A percentile compares a stretch with the other conserved stretches of the same genome.
Conservation (phyloP, 2,888 invertebrate species). For the Gymnosoma rotundatum region DNA sequence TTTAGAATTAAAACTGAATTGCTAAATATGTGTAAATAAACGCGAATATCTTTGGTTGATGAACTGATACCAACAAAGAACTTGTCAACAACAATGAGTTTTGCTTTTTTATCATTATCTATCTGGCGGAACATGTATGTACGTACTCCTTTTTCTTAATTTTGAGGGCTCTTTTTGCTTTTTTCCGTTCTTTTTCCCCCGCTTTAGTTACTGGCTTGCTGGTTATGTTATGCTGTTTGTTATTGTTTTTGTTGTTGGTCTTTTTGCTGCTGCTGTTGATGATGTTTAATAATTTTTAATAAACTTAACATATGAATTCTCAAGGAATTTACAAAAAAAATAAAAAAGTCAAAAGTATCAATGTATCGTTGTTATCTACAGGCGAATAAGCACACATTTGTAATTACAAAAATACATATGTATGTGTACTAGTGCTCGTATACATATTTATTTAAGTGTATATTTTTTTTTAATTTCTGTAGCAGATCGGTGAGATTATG, state of each 20-base stretch:
- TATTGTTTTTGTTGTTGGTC: not conserved
- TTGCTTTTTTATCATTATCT: conserved; percentile 46
- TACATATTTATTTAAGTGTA: not conserved
- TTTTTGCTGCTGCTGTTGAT: not conserved
- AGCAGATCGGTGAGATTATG: conserved; percentile 65
- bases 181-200: not conserved
- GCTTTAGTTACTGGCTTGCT: not conserved
- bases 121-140: conserved; percentile 11
- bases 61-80: conserved; percentile 48
- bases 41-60: conserved; percentile 66
- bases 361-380: conserved; percentile 10
- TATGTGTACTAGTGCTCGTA: too few species aligned
- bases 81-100: conserved; percentile 65
- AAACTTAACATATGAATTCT: conserved; percentile 60
- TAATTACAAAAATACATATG: too few species aligned
- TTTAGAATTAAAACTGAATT: conserved; percentile 70
- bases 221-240: not conserved
- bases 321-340: conserved; percentile 48
- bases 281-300: conserved; percentile 56
- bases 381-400: not conserved
- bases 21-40: conserved; percentile 69
- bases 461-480: conserved; percentile 28
- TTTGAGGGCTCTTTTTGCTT: not conserved
- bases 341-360: conserved; percentile 22
- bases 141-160: conserved; percentile 11